These are phyloP conservation scores for Dinoponera quadriceps DNA, from an alignment of 1,140 invertebrate genomes.

Conservation along the genomic window DNA sequence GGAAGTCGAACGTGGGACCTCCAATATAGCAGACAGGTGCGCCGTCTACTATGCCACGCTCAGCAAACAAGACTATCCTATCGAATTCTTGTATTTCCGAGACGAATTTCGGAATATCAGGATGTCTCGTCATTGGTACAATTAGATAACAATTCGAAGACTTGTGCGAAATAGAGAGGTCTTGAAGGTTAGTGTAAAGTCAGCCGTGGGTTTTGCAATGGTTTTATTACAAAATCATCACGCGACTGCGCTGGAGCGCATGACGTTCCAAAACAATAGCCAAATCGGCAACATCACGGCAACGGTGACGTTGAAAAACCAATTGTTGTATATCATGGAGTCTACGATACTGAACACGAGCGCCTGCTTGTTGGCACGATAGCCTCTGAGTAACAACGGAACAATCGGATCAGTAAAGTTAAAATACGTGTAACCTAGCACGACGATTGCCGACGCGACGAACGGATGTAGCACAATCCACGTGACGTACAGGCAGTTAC, in stretches of 20 bases:
- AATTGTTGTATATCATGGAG: constrained; percentile 91
- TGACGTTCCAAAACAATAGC: constrained; percentile 87
- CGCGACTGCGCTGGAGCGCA: constrained; percentile 59
- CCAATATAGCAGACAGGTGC: too few species aligned
- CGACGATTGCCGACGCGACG: constrained; percentile 86
- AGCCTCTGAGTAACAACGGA: constrained; percentile 85
- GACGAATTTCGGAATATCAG: neutral
- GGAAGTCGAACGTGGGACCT: too few species aligned
- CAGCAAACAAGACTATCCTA: too few species aligned
- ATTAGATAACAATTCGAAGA: neutral
- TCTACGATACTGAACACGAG: constrained; percentile 93
- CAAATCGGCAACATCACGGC: constrained; percentile 88
- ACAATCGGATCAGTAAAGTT: constrained; percentile 86
- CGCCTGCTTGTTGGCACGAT: constrained; percentile 90
- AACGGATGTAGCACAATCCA: constrained; percentile 91
- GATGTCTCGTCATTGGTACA: too few species aligned
- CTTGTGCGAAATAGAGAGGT: neutral
- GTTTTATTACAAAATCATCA: constrained; percentile 32
- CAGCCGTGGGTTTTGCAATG: neutral
- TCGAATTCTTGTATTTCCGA: neutral
- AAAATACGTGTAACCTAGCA: constrained; percentile 87
- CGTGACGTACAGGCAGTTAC: constrained; percentile 81
- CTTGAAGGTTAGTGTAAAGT: neutral
- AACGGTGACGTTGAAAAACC: constrained; percentile 87
- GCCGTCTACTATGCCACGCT: too few species aligned